These are phyloP conservation scores for Ylistrum balloti DNA, from an alignment of 1,140 invertebrate genomes.

Conservation along the genomic window DNA sequence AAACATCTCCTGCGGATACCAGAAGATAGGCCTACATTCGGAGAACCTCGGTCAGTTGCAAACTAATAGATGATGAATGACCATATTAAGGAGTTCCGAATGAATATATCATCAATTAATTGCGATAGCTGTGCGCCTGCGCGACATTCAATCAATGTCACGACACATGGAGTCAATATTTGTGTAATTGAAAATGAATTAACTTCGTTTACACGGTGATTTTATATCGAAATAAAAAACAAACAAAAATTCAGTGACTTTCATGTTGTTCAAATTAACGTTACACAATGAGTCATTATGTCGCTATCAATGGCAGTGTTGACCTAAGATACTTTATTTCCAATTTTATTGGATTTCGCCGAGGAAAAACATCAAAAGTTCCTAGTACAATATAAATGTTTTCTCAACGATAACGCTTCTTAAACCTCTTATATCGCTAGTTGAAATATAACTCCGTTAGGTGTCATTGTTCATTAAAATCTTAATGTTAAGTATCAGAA, in stretches of 20 bases:
- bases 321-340: neutral
- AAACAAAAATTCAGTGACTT: neutral
- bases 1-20: neutral
- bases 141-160: neutral
- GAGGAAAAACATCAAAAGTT: too few relatives aligned
- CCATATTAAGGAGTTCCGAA: too few relatives aligned
- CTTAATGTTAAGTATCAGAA: too few relatives aligned
- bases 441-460: too few relatives aligned
- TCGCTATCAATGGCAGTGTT: neutral
- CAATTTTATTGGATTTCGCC: too few relatives aligned
- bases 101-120: neutral
- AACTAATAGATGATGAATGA: too few relatives aligned
- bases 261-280: neutral
- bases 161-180: neutral
- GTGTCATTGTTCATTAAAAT: too few relatives aligned
- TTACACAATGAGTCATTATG: neutral
- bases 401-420: too few relatives aligned
- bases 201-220: neutral
- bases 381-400: too few relatives aligned
- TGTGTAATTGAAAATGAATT: slow-evolving; percentile 26
- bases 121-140: neutral
- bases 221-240: neutral
- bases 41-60: neutral
- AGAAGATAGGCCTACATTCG: neutral
- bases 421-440: too few relatives aligned